Percentiles rank a stretch among this genome's conserved stretches.
Evolutionary conservation across 2,888 invertebrate genomes (phyloP).

Genomic region (Hedychridium roseum): DNA sequence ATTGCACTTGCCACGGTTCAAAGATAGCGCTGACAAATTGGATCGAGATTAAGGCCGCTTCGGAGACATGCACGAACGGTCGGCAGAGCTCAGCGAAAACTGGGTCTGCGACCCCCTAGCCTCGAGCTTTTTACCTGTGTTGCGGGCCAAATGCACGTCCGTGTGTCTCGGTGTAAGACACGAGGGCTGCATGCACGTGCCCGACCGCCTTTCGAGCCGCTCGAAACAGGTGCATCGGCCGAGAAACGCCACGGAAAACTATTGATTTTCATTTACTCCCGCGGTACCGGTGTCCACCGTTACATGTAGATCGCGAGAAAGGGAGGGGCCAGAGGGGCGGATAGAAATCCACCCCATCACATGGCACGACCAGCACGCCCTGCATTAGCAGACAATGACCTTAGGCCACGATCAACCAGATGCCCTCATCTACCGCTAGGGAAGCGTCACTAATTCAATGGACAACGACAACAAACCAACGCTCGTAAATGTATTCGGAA

Average conservation of each 20-base stretch:
- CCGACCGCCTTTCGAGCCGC: background rate
- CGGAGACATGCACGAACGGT: slow-evolving; percentile 33
- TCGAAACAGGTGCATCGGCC: slow-evolving; percentile 50
- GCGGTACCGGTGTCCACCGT: slow-evolving; percentile 13
- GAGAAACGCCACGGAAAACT: slow-evolving; percentile 45
- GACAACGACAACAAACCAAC: background rate
- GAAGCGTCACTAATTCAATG: slow-evolving; percentile 8
- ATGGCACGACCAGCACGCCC: slow-evolving; percentile 41
- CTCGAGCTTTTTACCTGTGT: slow-evolving; percentile 17
- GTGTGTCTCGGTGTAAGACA: too few relatives aligned
- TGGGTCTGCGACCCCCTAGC: slow-evolving; percentile 39
- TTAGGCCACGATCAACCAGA: slow-evolving; percentile 38
- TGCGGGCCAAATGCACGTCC: slow-evolving; percentile 9
- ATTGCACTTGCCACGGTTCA: background rate
- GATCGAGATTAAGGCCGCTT: slow-evolving; percentile 42
- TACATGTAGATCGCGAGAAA: background rate
- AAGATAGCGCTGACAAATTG: slow-evolving; percentile 46
- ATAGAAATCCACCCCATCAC: slow-evolving; percentile 19
- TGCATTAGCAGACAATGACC: slow-evolving; percentile 42
- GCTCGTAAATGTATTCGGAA: background rate
- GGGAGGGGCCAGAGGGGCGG: background rate
- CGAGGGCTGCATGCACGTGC: too few relatives aligned
- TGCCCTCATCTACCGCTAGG: too few relatives aligned
- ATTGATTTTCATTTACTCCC: slow-evolving; percentile 53
- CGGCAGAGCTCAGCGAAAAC: slow-evolving; percentile 35